Conservation (phyloP, 1,140 invertebrate species). For the Orius insidiosus region DNA sequence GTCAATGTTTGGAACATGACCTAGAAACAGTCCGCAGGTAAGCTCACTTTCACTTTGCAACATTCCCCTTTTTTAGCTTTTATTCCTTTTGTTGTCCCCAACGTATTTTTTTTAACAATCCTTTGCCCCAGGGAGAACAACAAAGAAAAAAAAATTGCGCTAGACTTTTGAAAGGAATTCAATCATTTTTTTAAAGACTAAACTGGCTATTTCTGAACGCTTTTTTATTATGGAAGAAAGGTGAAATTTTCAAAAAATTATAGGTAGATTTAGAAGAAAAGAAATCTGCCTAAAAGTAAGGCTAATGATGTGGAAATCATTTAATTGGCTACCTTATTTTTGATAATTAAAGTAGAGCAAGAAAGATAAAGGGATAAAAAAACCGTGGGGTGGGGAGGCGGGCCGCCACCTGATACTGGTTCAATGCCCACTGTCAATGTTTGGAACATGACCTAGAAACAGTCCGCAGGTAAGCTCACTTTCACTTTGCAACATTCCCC, state of each 20-base stretch:
- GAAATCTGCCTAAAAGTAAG: neutral
- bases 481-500: constrained; percentile 7
- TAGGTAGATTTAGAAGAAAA: too few species aligned
- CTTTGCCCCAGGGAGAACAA: neutral
- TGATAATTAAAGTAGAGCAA: neutral
- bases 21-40: constrained; percentile 4
- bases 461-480: constrained; percentile 2
- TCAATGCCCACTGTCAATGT: constrained; percentile 11
- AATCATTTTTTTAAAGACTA: too few species aligned
- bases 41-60: constrained; percentile 9
- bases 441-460: constrained; percentile 10
- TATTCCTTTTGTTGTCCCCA: neutral
- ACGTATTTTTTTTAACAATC: neutral
- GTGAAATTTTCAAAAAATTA: too few species aligned
- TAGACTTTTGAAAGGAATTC: neutral
- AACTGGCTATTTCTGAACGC: too few species aligned
- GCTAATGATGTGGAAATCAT: neutral
- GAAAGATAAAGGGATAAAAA: neutral
- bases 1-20: constrained; percentile 9
- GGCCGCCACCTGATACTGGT: neutral
- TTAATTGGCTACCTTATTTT: too few species aligned
- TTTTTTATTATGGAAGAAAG: too few species aligned
- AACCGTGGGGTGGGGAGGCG: neutral
- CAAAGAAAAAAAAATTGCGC: neutral
- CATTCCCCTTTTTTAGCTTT: neutral